Conservation (phyloP, 2,113 vertebrate species). For the Upupa epops region DNA sequence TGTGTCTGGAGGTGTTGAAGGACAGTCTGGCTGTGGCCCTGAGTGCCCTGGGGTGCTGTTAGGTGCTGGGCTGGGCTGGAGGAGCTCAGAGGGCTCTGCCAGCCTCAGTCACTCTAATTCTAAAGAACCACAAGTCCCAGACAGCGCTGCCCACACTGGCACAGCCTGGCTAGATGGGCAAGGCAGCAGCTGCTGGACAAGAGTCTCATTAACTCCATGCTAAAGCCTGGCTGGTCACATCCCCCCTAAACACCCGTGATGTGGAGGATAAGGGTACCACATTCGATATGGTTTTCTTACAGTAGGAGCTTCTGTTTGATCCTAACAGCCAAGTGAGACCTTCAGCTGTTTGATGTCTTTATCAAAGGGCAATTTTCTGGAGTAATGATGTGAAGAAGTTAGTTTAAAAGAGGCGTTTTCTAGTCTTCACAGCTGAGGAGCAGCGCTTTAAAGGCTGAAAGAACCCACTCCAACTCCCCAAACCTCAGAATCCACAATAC, state of each 20-base stretch:
- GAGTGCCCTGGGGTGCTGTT: too few relatives aligned
- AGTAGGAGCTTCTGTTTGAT: neutral
- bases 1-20: too few relatives aligned
- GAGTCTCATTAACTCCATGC: fast-evolving
- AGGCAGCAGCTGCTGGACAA: neutral
- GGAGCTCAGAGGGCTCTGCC: too few relatives aligned
- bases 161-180: fast-evolving
- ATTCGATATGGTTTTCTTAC: fast-evolving
- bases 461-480: neutral
- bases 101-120: too few relatives aligned
- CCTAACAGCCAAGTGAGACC: neutral
- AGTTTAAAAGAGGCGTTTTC: neutral
- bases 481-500: neutral
- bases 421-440: neutral
- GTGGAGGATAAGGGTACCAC: neutral
- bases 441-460: neutral
- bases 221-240: neutral
- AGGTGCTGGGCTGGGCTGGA: too few relatives aligned
- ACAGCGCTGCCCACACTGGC: too few relatives aligned
- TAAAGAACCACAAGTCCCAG: too few relatives aligned
- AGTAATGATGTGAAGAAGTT: neutral
- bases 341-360: neutral
- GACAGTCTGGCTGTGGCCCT: too few relatives aligned
- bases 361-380: neutral
- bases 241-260: neutral